These are phyloP conservation scores for Parazoanthus swiftii DNA, from an alignment of 92 coral and sea anemone species.

Conservation along the genomic window DNA sequence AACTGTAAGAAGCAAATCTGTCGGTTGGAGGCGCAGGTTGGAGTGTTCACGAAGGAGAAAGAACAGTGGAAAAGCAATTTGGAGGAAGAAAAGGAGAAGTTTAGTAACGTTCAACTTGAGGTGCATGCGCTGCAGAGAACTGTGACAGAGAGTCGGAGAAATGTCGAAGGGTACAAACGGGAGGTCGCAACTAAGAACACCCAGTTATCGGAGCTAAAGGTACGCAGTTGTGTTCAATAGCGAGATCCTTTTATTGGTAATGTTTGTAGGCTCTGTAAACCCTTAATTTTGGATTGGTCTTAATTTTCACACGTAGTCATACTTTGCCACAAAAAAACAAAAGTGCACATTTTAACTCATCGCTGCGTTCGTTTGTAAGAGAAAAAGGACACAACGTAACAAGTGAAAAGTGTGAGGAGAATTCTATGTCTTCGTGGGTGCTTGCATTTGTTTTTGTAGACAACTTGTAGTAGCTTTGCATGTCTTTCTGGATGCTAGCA, in stretches of 20 bases:
- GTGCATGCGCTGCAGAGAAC: slow-evolving; percentile 41
- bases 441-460: too few species aligned
- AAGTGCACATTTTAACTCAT: too few species aligned
- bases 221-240: not conserved
- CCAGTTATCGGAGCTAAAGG: slow-evolving; percentile 52
- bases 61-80: slow-evolving; percentile 43
- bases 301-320: too few species aligned
- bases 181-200: slow-evolving; percentile 46
- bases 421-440: too few species aligned
- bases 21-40: slow-evolving; percentile 21
- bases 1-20: too few species aligned
- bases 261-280: not conserved
- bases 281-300: too few species aligned
- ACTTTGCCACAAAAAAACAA: too few species aligned
- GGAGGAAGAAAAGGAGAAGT: slow-evolving; percentile 44
- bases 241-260: not conserved
- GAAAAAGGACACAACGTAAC: too few species aligned
- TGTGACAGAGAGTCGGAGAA: slow-evolving; percentile 47
- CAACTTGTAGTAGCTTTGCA: too few species aligned
- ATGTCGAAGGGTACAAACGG: slow-evolving; percentile 40
- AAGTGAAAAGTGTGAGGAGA: too few species aligned
- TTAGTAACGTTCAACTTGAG: not conserved
- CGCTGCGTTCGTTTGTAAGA: too few species aligned
- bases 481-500: too few species aligned
- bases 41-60: slow-evolving; percentile 13